Percentiles rank a stretch among this genome's conserved stretches.
Conservation (phyloP, 2,888 invertebrate genomes). For the Halictus ligatus region DNA sequence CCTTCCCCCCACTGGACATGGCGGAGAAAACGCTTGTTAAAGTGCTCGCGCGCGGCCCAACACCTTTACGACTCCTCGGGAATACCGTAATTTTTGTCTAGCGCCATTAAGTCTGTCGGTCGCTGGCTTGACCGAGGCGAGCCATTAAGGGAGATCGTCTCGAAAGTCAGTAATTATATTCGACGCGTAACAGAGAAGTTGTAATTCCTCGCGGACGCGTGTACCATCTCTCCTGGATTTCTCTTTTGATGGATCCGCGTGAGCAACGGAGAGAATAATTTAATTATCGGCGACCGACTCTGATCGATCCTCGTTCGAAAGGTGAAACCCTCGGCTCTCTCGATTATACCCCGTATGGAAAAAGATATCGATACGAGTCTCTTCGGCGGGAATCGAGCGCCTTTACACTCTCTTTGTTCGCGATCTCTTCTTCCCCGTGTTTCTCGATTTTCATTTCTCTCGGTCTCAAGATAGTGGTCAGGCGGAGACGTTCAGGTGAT, state of each 20-base stretch:
- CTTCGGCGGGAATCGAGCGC: background rate
- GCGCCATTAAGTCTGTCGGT: conserved; percentile 8
- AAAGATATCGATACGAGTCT: background rate
- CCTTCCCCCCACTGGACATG: conserved; percentile 4
- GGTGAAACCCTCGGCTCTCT: conserved; percentile 3
- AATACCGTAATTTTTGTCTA: conserved; percentile 24
- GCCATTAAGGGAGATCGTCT: conserved; percentile 14
- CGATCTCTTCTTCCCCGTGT: background rate
- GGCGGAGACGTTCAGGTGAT: background rate
- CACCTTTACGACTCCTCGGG: conserved; percentile 20
- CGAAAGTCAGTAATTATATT: conserved; percentile 26
- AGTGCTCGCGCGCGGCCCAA: conserved; percentile 6
- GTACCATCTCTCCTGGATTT: background rate
- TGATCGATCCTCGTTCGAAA: conserved; percentile 4
- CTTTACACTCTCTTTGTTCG: background rate
- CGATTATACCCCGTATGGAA: background rate
- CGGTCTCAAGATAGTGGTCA: background rate
- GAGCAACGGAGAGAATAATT: conserved; percentile 6
- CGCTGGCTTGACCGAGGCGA: background rate
- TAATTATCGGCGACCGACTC: conserved; percentile 19
- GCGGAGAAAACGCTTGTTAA: conserved; percentile 3
- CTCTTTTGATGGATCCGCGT: conserved; percentile 10
- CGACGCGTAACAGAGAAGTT: conserved; percentile 30
- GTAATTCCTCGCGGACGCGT: background rate
- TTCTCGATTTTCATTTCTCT: background rate